Evolutionary conservation across 1,140 invertebrate genomes (phyloP), one percentile per base, ranked within the genome.

Genomic region (Phymastichus coffea): DNA sequence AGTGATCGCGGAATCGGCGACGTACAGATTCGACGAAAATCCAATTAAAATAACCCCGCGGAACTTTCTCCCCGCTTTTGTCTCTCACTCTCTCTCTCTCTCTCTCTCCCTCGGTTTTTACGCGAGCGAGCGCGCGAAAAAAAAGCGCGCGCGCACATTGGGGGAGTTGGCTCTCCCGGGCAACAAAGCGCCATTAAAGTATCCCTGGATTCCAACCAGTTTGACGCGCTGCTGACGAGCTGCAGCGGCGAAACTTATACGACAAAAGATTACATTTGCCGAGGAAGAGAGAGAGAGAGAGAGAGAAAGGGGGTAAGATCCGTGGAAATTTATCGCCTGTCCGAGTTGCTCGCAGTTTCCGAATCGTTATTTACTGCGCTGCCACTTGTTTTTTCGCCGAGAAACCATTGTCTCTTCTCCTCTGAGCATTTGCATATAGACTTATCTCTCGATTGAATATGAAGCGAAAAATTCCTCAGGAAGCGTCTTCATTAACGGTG

Each of bases 41-140:
- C 78, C 78, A 80, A 80, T 80, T 80, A 80, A 79, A 80, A 75
- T 79, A 77, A 73, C 76, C n/a, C n/a, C n/a, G n/a, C 68, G 71
- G 72, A 70, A 69, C 71, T 67, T 67, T 61, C 23, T 22, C 6
- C 41, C 25, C 30, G 17, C 26, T 4, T 25, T 43, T 22, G n/a
- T n/a, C n/a, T 53, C 38, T 43, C 35, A 28, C 38, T 43, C 51
- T 3, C 38, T 37, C 23, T 38, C 37, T 52, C 28, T 48, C 26
- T 46, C 23, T 20, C 47, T 2, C 47, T 4, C 1, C 26, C 30
- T 6, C 30, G 30, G 14, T 6, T 14, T 33, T 6, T 6, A 14
- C 14, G 14, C 59, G 46, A 66, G 60, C 61, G 63, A 48, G 53
- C 54, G 61, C 61, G 48, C n/a, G n/a, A n/a, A 57, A 64, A 63